phyloP scores from a whole-genome alignment of 2,888 invertebrate genomes.

The Diadromus collaris region DNA sequence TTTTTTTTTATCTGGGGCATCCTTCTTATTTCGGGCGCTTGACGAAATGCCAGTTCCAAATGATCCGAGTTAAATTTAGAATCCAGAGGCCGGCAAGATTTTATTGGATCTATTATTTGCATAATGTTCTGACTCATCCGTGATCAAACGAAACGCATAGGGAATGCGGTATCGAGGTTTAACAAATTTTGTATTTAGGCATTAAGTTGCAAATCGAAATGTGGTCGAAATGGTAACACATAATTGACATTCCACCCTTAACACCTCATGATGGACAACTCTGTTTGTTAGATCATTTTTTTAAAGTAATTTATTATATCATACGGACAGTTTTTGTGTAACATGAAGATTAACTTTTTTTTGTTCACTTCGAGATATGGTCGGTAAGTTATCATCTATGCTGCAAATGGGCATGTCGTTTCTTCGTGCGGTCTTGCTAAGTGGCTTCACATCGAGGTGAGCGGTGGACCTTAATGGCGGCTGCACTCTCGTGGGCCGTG shows the following conservation, averaged over 20 bases:
- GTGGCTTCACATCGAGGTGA: background rate
- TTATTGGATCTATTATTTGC: constrained; percentile 4
- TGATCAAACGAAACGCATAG: background rate
- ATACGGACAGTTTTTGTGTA: no score
- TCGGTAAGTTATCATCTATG: background rate
- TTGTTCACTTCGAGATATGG: background rate
- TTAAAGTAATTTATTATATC: no score
- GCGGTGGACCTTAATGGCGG: background rate
- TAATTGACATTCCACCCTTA: no score
- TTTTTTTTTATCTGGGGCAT: constrained; percentile 10
- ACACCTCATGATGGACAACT: no score
- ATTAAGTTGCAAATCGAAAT: background rate
- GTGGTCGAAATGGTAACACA: background rate
- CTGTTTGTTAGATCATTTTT: no score
- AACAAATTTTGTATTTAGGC: background rate
- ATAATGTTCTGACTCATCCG: background rate
- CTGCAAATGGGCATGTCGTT: background rate
- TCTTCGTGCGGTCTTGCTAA: background rate
- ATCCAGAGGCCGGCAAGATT: background rate
- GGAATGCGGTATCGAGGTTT: background rate
- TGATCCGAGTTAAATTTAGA: background rate
- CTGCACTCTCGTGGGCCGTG: background rate
- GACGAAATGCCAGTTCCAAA: background rate
- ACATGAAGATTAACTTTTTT: background rate
- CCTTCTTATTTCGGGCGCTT: background rate